Evolutionary conservation across 1,140 invertebrate genomes (phyloP).

Genomic region (Sarcophaga bullata): DNA sequence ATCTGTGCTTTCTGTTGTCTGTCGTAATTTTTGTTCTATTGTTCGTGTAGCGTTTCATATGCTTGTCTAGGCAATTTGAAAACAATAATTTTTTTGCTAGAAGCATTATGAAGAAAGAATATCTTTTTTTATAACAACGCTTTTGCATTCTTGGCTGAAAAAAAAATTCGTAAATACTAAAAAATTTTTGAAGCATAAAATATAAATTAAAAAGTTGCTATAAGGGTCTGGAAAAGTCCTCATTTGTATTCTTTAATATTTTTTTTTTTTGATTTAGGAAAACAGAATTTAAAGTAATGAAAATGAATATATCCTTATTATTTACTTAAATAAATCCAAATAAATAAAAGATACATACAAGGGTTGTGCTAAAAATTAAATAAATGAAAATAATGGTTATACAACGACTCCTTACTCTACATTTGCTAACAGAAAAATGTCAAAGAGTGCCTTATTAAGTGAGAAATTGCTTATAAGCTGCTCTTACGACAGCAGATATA

Average conservation of each 20-base stretch:
- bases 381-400: too few species aligned
- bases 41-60: neutral
- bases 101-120: neutral
- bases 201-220: conserved; percentile 17
- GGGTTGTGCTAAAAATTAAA: too few species aligned
- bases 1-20: conserved; percentile 50
- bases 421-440: too few species aligned
- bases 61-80: conserved; percentile 8
- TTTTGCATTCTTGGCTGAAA: conserved; percentile 26
- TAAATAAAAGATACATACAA: too few species aligned
- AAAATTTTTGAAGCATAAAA: conserved; percentile 12
- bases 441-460: too few species aligned
- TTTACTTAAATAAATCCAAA: too few species aligned
- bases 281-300: too few species aligned
- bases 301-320: too few species aligned
- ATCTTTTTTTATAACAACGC: neutral
- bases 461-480: too few species aligned
- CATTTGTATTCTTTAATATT: neutral
- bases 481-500: too few species aligned
- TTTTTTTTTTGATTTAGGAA: neutral
- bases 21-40: neutral
- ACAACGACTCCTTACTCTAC: too few species aligned
- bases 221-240: neutral
- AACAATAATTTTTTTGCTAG: neutral
- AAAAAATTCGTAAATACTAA: neutral